Conservation (phyloP, 1,140 invertebrate species). For the Lutraria rhynchaena region DNA sequence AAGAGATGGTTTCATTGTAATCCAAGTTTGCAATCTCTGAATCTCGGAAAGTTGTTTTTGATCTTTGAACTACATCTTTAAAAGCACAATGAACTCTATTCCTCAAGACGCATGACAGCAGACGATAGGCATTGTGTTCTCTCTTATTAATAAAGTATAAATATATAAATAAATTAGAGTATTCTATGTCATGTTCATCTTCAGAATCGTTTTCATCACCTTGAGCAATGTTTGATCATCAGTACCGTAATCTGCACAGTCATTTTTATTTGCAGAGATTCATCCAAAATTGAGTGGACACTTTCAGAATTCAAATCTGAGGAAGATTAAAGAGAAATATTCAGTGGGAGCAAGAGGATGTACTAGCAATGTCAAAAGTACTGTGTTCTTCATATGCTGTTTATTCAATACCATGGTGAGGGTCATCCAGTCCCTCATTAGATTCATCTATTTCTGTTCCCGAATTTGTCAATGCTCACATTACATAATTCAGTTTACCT, state of each 20-base stretch:
- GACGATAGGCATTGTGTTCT: background rate
- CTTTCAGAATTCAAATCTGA: conserved; percentile 25
- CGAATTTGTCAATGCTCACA: no score
- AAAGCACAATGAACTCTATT: conserved; percentile 7
- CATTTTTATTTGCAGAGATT: conserved; percentile 13
- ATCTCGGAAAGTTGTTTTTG: background rate
- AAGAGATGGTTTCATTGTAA: no score
- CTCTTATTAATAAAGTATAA: no score
- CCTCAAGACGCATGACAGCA: conserved; percentile 6
- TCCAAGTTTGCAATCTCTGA: no score
- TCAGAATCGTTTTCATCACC: conserved; percentile 17
- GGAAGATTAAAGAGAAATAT: conserved; percentile 11
- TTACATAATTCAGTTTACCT: no score
- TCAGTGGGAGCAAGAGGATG: background rate
- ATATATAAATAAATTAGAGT: conserved; percentile 9
- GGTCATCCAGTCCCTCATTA: no score
- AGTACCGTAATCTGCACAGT: no score
- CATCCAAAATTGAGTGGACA: conserved; percentile 1
- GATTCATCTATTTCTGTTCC: no score
- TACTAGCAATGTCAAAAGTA: conserved; percentile 13
- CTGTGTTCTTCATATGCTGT: no score
- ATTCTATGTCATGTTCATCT: conserved; percentile 4
- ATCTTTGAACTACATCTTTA: background rate
- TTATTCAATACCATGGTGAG: no score
- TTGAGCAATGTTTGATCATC: conserved; percentile 8